Evolutionary conservation across 2,888 invertebrate species (phyloP), one percentile per base, ranked within the genome.

Genomic region (Orthosia gracilis): DNA sequence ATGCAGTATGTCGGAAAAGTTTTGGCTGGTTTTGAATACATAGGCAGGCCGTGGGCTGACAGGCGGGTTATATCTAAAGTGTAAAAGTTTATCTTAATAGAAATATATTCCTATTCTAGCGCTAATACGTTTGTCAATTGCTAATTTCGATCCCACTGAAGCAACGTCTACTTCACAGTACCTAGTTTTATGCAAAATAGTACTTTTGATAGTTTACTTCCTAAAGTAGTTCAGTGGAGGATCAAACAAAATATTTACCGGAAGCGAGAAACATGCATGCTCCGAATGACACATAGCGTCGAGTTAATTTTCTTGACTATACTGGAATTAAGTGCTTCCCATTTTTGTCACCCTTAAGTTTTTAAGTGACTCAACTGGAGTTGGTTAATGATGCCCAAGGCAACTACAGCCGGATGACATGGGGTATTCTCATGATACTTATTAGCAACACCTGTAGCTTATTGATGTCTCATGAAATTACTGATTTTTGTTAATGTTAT

Each of bases 201-300:
- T 59, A 18, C 0, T 49, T 50, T 54, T 75, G n/a, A 76, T 47
- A 40, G 52, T 71, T 47, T 40, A 71, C 47, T 54, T 71, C 58
- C 63, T 45, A 4, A 45, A 78, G 31, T 26, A 54, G 9, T 58
- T 52, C 21, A 52, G 47, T 58, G 23, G 40, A 40, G 40, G 50
- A 78, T 63, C 52, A 71, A 64, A 62, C 47, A 64, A 78, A 78
- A 40, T 78, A 69, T 69, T 69, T 45, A 78, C 70, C 58, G 79
- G 72, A 78, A 72, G 18, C 45, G 26, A 59, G 54, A 59, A 49
- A 59, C 63, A 64, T 15, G 73, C 65, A 64, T 79, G 80, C 73
- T 50, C 49, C 40, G 54, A 64, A 54, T 79, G 80, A 77, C 80
- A 79, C 76, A 64, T 59, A 72, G 21, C 64, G 47, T 45, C 59